Percentiles rank a stretch among this genome's conserved stretches.
phyloP scores from a whole-genome alignment of 2,888 invertebrate genomes.

The Drosophila borealis region DNA sequence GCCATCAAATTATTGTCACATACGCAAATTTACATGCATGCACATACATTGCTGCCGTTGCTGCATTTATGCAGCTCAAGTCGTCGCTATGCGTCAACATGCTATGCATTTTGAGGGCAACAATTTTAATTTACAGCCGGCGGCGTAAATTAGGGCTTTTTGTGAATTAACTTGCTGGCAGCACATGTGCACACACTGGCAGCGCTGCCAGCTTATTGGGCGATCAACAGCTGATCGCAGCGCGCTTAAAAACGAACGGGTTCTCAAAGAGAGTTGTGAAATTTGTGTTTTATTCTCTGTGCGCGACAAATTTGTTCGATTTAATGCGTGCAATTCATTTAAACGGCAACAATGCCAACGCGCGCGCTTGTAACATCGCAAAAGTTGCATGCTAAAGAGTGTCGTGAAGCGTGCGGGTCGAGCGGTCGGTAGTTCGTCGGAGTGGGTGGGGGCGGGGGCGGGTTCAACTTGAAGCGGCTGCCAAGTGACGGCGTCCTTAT shows the following conservation, averaged over 20 bases:
- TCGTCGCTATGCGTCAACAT: slow-evolving; percentile 17
- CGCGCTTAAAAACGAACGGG: neutral
- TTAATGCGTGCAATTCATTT: slow-evolving; percentile 36
- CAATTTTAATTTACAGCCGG: slow-evolving; percentile 6
- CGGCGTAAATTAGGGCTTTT: slow-evolving; percentile 1
- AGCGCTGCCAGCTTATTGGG: neutral
- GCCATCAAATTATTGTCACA: slow-evolving; percentile 37
- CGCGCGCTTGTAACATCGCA: slow-evolving; percentile 22
- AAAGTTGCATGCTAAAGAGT: slow-evolving; percentile 8
- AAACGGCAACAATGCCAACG: slow-evolving; percentile 21
- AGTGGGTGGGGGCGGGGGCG: neutral
- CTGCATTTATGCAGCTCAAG: slow-evolving; percentile 31
- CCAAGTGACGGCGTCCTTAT: slow-evolving; percentile 45
- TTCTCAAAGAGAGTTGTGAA: neutral
- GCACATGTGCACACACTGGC: slow-evolving; percentile 8
- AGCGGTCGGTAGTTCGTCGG: no score
- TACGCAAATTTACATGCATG: neutral
- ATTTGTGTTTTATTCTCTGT: neutral
- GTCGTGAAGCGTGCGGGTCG: neutral
- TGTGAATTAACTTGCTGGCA: neutral
- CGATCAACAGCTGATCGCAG: slow-evolving; percentile 6
- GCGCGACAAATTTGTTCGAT: slow-evolving; percentile 27
- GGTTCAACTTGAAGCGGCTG: slow-evolving; percentile 27
- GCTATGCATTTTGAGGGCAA: slow-evolving; percentile 42
- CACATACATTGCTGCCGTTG: neutral